Base-by-base conservation (phyloP, 2,888 invertebrate species). In the Cheiracanthium punctorium region DNA sequence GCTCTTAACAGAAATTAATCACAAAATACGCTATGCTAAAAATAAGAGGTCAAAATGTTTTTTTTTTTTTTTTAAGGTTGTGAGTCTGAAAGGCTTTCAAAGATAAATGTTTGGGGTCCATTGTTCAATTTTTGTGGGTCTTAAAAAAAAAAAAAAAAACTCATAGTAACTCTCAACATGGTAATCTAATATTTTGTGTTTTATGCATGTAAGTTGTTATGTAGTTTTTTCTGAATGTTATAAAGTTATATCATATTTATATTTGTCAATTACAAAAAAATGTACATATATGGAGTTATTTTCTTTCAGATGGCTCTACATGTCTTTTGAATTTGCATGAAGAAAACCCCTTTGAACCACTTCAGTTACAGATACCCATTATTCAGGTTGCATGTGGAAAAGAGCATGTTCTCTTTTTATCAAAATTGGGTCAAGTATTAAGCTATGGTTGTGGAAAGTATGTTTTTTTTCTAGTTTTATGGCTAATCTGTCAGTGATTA, bases 391-490 rank as follows among this genome's bases (percentile, higher is more conserved):
- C 93, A 75, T 95, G 96, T 92, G 97, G 97, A 0, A 94, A 95
- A 91, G 97, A 97, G 91, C 97, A 97, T 91, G 94, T 93, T 48
- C 90, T 97, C 14, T 90, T 96, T 73, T 92, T 97, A 8, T 95
- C 95, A 73, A 92, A 93, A 73, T 92, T 92, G 90, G 96, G 97
- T 0, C 93, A 93, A 90, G 93, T 97, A n/a, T 96, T 95, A 90
- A 94, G 95, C 2, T 96, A 95, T 94, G 97, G 97, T 64, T 94
- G 94, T 91, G 96, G 97, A 90, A 95, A 96, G 97, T 97, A 92
- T 90, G 65, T 91, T 91, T 88, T 70, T 41, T 75, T 65, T 82
- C 20, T 37, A n/a, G n/a, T n/a, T n/a, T n/a, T n/a, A n/a, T n/a
- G n/a, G n/a, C n/a, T n/a, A n/a, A n/a, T n/a, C n/a, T n/a, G n/a